Conservation (phyloP, 2,113 vertebrate genomes). For the Sander lucioperca region DNA sequence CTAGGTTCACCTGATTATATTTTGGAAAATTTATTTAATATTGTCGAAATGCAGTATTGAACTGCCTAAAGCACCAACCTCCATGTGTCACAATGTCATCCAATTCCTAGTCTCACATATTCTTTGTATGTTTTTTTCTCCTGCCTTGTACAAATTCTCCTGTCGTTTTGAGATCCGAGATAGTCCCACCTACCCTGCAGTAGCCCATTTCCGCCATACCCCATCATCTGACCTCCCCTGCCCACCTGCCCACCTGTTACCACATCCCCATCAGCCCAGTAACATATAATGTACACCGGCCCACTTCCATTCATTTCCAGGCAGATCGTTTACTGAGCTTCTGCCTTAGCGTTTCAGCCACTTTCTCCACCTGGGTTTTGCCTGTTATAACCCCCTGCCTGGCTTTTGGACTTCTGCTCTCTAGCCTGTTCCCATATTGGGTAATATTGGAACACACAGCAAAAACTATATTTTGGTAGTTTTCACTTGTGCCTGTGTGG, state of each 20-base stretch:
- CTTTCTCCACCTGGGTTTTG: neutral
- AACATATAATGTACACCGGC: neutral
- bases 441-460: too few relatives aligned
- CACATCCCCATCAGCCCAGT: neutral
- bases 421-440: neutral
- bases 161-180: neutral
- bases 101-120: neutral
- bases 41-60: neutral
- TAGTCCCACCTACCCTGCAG: neutral
- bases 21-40: neutral
- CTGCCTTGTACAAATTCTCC: neutral
- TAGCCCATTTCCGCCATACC: neutral
- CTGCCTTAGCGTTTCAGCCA: neutral
- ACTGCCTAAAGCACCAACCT: neutral
- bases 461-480: too few relatives aligned
- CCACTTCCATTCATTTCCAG: neutral
- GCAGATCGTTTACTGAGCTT: neutral
- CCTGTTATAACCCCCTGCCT: neutral
- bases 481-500: too few relatives aligned
- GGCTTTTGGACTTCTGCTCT: slow-evolving; percentile 5
- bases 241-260: slow-evolving; percentile 8
- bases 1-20: neutral
- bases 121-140: neutral
- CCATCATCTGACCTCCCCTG: neutral
- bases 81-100: neutral